Conservation (phyloP, 2,797 vertebrate species). For the Hybognathus amarus region DNA sequence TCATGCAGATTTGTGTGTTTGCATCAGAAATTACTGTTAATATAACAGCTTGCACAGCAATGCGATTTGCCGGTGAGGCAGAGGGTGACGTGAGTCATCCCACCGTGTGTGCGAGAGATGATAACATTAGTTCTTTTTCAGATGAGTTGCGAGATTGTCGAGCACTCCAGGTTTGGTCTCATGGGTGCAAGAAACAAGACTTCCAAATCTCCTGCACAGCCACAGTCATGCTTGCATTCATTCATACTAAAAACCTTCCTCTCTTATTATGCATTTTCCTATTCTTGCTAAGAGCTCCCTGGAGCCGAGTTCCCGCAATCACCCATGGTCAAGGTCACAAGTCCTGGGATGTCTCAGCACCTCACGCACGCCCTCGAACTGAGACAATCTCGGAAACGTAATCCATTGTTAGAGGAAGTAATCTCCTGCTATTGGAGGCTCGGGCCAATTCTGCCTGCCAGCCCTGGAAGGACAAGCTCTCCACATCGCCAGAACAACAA, state of each 20-base stretch:
- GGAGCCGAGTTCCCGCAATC: slow-evolving; percentile 34
- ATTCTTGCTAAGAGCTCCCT: slow-evolving; percentile 37
- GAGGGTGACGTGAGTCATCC: slow-evolving; percentile 24
- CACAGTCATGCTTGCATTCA: slow-evolving; percentile 18
- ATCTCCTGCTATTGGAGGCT: slow-evolving; percentile 64
- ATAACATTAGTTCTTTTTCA: slow-evolving; percentile 48
- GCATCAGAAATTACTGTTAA: slow-evolving; percentile 23
- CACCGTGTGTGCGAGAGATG: slow-evolving; percentile 35
- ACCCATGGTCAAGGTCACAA: slow-evolving; percentile 47
- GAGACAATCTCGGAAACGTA: slow-evolving; percentile 70
- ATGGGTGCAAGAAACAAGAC: slow-evolving; percentile 32
- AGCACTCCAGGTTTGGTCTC: slow-evolving; percentile 42
- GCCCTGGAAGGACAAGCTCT: slow-evolving; percentile 45
- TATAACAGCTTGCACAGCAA: slow-evolving; percentile 8
- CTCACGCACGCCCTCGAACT: slow-evolving; percentile 65
- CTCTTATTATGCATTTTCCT: slow-evolving; percentile 39
- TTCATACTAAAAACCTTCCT: slow-evolving; percentile 26
- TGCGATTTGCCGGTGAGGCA: background rate
- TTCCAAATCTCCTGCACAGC: slow-evolving; percentile 40
- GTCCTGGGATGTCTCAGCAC: slow-evolving; percentile 65
- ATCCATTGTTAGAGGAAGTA: slow-evolving; percentile 58
- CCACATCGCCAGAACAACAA: slow-evolving; percentile 44
- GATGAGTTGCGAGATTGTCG: slow-evolving; percentile 39
- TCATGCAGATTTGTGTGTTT: slow-evolving; percentile 20
- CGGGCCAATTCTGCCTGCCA: slow-evolving; percentile 70